A percentile compares a stretch with the other conserved stretches of the same genome.
Evolutionary conservation across 2,797 vertebrate genomes (phyloP).

Genomic region (Trachops cirrhosus): DNA sequence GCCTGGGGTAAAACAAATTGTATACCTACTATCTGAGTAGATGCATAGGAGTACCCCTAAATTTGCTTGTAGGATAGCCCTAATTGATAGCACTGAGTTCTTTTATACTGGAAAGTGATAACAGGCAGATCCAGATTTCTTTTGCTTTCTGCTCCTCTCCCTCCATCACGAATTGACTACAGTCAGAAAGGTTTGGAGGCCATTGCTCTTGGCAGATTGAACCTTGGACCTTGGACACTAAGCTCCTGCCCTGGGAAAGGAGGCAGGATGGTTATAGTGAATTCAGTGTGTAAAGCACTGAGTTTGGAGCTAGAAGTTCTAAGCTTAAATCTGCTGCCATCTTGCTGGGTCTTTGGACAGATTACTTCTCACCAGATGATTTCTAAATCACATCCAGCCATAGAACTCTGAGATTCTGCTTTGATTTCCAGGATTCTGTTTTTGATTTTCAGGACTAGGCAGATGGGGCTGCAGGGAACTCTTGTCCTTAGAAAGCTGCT

Average conservation of each 20-base stretch:
- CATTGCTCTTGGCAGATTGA: background rate
- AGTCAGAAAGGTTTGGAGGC: background rate
- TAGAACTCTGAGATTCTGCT: background rate
- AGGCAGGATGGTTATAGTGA: background rate
- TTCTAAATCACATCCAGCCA: background rate
- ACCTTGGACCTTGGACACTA: background rate
- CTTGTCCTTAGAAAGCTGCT: background rate
- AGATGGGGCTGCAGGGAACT: background rate
- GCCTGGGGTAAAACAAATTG: background rate
- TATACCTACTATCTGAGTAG: background rate
- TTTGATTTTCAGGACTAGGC: background rate
- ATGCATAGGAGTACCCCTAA: background rate
- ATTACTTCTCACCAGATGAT: background rate
- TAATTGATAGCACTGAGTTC: background rate
- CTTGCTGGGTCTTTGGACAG: background rate
- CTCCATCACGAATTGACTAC: background rate
- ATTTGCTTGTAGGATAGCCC: background rate
- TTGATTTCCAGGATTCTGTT: background rate
- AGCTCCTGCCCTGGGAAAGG: background rate
- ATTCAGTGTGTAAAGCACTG: background rate
- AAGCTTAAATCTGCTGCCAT: background rate
- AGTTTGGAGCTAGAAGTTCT: background rate
- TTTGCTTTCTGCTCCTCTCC: background rate
- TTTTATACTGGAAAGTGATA: background rate
- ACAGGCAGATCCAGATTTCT: background rate